A percentile compares a stretch with the other conserved stretches of the same genome.
Conservation (phyloP, 2,113 vertebrate species). For the Eudyptes chrysolophus region DNA sequence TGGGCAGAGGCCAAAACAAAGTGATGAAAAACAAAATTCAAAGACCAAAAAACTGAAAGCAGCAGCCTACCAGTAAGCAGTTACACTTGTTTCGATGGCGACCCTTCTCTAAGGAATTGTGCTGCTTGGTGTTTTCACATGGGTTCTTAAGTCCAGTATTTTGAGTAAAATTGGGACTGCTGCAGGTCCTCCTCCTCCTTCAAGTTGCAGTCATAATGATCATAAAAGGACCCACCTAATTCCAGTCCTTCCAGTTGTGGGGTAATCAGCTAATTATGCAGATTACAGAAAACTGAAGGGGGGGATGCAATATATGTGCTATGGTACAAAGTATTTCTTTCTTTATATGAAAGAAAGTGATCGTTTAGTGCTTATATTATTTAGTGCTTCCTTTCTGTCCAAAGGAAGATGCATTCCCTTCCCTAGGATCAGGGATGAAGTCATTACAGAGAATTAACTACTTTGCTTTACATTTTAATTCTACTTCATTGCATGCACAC, state of each 20-base stretch:
- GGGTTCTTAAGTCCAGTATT: neutral
- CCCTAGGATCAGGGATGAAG: neutral
- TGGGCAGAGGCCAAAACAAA: neutral
- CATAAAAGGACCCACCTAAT: conserved; percentile 17
- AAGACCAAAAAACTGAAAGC: neutral
- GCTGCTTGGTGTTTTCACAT: neutral
- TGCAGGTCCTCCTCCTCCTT: conserved; percentile 43
- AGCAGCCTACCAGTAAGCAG: neutral
- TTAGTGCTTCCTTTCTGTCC: neutral
- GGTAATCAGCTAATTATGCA: neutral
- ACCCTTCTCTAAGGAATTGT: neutral
- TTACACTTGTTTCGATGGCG: neutral
- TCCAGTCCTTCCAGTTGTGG: conserved; percentile 46
- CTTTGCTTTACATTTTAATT: neutral
- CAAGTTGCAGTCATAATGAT: neutral
- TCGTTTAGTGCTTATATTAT: neutral
- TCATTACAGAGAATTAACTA: neutral
- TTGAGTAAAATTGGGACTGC: conserved; percentile 12
- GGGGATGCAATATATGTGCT: neutral
- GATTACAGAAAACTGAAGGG: neutral
- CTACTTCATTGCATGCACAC: neutral
- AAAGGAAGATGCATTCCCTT: neutral
- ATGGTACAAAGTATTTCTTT: neutral
- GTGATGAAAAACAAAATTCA: neutral
- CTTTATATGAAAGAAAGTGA: neutral